Conservation (phyloP, 1,140 invertebrate species). For the Danaus plexippus region DNA sequence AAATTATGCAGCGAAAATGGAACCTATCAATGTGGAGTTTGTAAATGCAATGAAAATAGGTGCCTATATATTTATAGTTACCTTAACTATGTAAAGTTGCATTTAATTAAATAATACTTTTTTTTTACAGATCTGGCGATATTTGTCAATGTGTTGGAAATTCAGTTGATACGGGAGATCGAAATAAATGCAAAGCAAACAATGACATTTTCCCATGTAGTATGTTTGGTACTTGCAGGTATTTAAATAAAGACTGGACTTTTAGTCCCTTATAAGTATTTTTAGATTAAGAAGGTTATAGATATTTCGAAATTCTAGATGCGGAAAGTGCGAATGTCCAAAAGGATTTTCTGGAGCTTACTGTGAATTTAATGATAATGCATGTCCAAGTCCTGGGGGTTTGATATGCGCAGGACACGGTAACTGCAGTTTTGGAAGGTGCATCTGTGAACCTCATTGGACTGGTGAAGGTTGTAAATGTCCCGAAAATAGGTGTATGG, state of each 20-base stretch:
- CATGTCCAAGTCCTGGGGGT: conserved; percentile 75
- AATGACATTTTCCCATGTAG: conserved; percentile 73
- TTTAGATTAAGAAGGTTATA: not conserved
- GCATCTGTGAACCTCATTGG: conserved; percentile 75
- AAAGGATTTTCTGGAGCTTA: conserved; percentile 73
- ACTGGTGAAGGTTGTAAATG: conserved; percentile 79
- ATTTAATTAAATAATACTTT: conserved; percentile 1
- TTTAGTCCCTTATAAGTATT: conserved; percentile 2
- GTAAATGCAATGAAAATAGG: conserved; percentile 76
- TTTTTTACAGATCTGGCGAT: conserved; percentile 70
- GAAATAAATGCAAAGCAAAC: conserved; percentile 75
- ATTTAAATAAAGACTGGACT: conserved; percentile 9
- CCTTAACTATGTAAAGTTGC: too few species aligned
- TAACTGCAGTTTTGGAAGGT: conserved; percentile 77
- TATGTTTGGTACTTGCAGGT: conserved; percentile 75
- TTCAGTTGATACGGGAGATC: conserved; percentile 17
- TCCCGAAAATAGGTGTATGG: conserved; percentile 76
- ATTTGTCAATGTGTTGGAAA: conserved; percentile 78
- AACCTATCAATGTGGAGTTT: conserved; percentile 80
- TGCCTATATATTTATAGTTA: conserved; percentile 25
- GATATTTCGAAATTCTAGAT: conserved; percentile 41
- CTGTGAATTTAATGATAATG: conserved; percentile 83
- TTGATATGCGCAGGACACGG: conserved; percentile 74
- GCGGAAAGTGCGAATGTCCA: conserved; percentile 76
- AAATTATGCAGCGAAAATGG: conserved; percentile 69